A percentile compares a stretch with the other conserved stretches of the same genome.
Conservation (phyloP, 2,797 vertebrate genomes). For the Brachymystax lenok region DNA sequence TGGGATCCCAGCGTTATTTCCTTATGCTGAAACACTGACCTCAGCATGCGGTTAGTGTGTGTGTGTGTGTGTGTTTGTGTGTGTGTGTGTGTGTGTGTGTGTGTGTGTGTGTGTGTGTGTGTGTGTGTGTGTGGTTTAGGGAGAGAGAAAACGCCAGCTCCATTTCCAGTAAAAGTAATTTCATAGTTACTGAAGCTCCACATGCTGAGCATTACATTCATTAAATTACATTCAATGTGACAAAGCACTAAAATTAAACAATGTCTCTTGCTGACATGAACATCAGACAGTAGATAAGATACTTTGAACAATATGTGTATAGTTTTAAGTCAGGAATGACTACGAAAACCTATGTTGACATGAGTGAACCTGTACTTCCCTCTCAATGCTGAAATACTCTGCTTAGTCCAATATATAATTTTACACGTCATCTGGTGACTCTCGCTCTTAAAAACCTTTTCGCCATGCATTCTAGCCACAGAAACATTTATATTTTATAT, state of each 20-base stretch:
- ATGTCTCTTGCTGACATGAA: constrained; percentile 54
- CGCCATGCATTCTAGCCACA: constrained; percentile 21
- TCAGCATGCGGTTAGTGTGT: constrained; percentile 68
- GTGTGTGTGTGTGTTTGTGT: background rate
- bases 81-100: background rate
- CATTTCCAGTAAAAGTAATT: constrained; percentile 78
- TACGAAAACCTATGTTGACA: background rate
- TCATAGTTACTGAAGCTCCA: constrained; percentile 72
- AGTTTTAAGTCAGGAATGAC: background rate
- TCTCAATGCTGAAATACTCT: background rate
- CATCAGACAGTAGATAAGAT: constrained; percentile 34
- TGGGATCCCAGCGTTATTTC: constrained; percentile 49
- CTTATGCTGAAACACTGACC: constrained; percentile 63
- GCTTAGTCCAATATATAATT: constrained; percentile 3
- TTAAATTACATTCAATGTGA: constrained; percentile 58
- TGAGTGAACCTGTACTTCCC: background rate
- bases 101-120: background rate
- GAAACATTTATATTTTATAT: constrained; percentile 67
- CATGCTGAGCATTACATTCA: constrained; percentile 45
- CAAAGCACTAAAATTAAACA: constrained; percentile 67
- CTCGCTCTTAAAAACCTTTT: constrained; percentile 32
- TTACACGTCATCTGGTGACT: background rate
- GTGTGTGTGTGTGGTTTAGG: constrained; percentile 45
- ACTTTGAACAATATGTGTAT: background rate
- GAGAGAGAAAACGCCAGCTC: constrained; percentile 59